Percentiles rank a stretch among this genome's conserved stretches.
phyloP scores from a whole-genome alignment of 2,888 invertebrate species.

The Reticulitermes lucifugus region DNA sequence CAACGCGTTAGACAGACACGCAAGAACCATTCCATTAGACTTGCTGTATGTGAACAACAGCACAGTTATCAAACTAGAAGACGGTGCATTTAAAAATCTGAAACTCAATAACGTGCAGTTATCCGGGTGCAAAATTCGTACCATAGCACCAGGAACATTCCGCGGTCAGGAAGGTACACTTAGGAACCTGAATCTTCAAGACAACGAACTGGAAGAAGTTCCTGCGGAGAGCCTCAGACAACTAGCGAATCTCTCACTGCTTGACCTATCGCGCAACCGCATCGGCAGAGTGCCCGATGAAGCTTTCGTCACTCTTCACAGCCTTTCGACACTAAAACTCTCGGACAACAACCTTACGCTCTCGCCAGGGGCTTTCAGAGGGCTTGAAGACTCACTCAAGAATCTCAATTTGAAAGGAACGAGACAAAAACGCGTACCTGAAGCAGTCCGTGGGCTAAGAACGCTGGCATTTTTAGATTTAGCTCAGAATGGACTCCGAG shows the following conservation, averaged over 20 bases:
- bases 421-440: slow-evolving; percentile 82
- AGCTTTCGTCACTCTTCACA: slow-evolving; percentile 78
- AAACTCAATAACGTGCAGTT: slow-evolving; percentile 86
- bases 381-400: slow-evolving; percentile 84
- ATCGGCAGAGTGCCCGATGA: slow-evolving; percentile 78
- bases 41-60: slow-evolving; percentile 91
- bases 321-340: slow-evolving; percentile 83
- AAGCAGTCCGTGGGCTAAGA: slow-evolving; percentile 79
- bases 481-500: slow-evolving; percentile 87
- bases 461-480: slow-evolving; percentile 89
- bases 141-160: slow-evolving; percentile 80
- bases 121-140: slow-evolving; percentile 82
- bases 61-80: slow-evolving; percentile 74
- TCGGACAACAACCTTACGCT: slow-evolving; percentile 89
- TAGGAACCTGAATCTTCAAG: slow-evolving; percentile 84
- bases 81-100: slow-evolving; percentile 76
- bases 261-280: slow-evolving; percentile 87
- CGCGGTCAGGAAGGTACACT: slow-evolving; percentile 84
- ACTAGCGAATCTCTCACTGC: slow-evolving; percentile 77
- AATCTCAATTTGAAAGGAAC: slow-evolving; percentile 92
- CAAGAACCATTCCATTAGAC: slow-evolving; percentile 78
- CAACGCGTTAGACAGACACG: slow-evolving; percentile 77
- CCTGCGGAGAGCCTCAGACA: slow-evolving; percentile 79
- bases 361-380: slow-evolving; percentile 76
- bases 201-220: slow-evolving; percentile 82